phyloP scores from a whole-genome alignment of 1,140 invertebrate genomes.

The Cephus cinctus region DNA sequence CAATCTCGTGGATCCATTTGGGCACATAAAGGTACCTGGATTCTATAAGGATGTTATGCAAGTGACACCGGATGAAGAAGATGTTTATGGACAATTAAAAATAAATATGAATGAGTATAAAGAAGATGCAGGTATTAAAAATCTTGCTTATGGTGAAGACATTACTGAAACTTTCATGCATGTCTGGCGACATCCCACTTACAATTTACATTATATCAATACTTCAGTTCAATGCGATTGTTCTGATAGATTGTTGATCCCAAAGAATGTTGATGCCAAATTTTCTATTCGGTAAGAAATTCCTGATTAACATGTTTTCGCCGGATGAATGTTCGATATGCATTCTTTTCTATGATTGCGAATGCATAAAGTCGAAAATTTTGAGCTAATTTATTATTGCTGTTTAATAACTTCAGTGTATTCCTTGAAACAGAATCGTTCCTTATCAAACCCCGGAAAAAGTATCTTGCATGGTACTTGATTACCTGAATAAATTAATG shows the following conservation, averaged over 20 bases:
- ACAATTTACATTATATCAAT: slow-evolving; percentile 23
- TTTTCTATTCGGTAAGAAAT: slow-evolving; percentile 25
- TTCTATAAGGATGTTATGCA: slow-evolving; percentile 52
- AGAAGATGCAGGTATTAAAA: slow-evolving; percentile 53
- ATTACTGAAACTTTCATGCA: slow-evolving; percentile 40
- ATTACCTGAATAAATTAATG: slow-evolving; percentile 58
- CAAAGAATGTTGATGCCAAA: slow-evolving; percentile 16
- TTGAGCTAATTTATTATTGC: not conserved
- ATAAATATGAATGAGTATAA: slow-evolving; percentile 59
- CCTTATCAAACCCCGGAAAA: slow-evolving; percentile 61
- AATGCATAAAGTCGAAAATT: not conserved
- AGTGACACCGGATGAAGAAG: slow-evolving; percentile 58
- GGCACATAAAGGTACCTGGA: slow-evolving; percentile 55
- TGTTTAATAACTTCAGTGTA: not conserved
- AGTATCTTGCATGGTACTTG: slow-evolving; percentile 47
- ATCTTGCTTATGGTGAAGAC: slow-evolving; percentile 31
- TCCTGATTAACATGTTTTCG: not conserved
- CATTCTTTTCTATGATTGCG: not conserved
- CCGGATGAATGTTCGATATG: not conserved
- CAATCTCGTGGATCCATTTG: slow-evolving; percentile 48
- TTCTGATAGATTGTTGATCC: slow-evolving; percentile 17
- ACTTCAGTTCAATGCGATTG: slow-evolving; percentile 9
- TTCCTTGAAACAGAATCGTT: slow-evolving; percentile 54
- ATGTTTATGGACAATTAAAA: slow-evolving; percentile 60
- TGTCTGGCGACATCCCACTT: slow-evolving; percentile 43